These are phyloP conservation scores for Mactromeris polynyma DNA, from an alignment of 2,888 invertebrate genomes.

Conservation along the genomic window DNA sequence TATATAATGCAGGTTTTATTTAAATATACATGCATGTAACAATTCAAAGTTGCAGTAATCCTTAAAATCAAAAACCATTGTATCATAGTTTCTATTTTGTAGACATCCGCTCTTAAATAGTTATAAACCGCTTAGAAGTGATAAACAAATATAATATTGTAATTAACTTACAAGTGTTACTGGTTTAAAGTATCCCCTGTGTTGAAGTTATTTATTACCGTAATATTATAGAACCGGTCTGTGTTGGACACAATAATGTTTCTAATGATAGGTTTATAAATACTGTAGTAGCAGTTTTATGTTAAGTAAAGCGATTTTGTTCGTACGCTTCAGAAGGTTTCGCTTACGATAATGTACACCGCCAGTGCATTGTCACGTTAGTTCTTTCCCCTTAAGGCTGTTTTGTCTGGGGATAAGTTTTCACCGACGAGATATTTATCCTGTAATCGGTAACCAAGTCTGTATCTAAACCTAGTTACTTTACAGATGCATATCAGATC, in stretches of 20 bases:
- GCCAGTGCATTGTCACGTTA: neutral
- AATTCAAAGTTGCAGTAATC: no score
- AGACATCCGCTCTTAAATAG: neutral
- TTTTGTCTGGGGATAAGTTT: slow-evolving; percentile 4
- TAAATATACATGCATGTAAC: no score
- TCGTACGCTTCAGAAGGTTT: neutral
- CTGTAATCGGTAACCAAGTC: neutral
- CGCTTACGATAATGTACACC: neutral
- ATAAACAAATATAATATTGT: neutral
- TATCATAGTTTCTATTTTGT: no score
- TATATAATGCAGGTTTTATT: no score
- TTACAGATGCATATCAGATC: no score
- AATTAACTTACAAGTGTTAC: neutral
- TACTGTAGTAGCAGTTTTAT: neutral
- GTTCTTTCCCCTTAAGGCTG: neutral
- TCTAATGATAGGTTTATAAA: neutral
- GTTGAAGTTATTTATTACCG: neutral
- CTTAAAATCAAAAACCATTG: no score
- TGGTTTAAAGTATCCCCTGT: no score
- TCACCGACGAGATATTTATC: neutral
- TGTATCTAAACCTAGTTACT: no score
- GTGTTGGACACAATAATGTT: neutral
- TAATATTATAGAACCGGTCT: neutral
- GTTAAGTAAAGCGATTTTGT: neutral
- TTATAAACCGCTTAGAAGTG: neutral